Evolutionary conservation across 2,888 invertebrate genomes (phyloP), one percentile per base, ranked within the genome.

Genomic region (Argyresthia goedartella): DNA sequence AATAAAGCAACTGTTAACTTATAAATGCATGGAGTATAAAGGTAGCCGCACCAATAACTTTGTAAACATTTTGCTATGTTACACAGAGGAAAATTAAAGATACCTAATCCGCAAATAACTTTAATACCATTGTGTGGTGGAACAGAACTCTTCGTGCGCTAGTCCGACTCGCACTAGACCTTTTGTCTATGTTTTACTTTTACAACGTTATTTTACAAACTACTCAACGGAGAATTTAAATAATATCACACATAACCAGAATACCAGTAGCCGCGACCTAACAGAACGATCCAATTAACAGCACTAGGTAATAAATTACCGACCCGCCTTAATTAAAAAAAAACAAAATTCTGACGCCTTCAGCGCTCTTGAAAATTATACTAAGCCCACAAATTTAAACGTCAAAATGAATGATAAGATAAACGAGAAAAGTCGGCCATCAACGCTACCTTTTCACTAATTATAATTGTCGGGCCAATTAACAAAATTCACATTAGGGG

Each of bases 401-500:
- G 49, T 44, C 45, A 34, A 54, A 51, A 54, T 46, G 13, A 50
- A 11, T 13, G 43, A 44, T 44, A 33, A 41, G 44, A 44, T 44
- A 52, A 51, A 47, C 52, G 34, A 42, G 51, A 51, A 56, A 55
- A 57, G 52, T 57, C 53, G 52, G 50, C 52, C 56, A 54, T 62
- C 62, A 60, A 55, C 61, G 60, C 65, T 41, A 42, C 54, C 59
- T 65, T 63, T 60, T 62, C 56, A 69, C 65, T 71, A 70, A 72
- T 72, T 70, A 67, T 68, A 66, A 69, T 67, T 62, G 68, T 65
- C 63, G 64, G 55, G 56, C 62, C 63, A 70, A 70, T 72, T 73
- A 69, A 64, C 61, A 61, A 57, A 65, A 69, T 67, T 66, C 63
- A 65, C 61, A 57, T 61, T 56, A 57, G 61, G 47, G 50, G 55